phyloP scores from a whole-genome alignment of 1,140 invertebrate genomes.

The Scaptomyza graminum region DNA sequence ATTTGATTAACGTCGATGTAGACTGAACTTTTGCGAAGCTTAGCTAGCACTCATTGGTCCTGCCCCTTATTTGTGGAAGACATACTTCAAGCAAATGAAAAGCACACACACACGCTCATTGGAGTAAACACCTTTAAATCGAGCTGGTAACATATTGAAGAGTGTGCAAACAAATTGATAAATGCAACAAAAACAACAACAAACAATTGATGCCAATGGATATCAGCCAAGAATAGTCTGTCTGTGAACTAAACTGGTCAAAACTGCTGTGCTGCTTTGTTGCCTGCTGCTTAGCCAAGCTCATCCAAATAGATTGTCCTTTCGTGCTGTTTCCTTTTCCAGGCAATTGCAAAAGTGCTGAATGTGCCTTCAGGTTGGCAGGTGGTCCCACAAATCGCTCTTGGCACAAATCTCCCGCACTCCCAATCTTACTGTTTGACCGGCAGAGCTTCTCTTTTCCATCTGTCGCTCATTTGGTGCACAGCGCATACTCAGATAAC shows the following conservation, averaged over 20 bases:
- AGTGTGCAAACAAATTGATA: conserved; percentile 77
- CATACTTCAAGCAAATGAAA: conserved; percentile 33
- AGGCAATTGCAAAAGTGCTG: conserved; percentile 64
- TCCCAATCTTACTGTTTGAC: neutral
- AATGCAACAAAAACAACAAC: conserved; percentile 55
- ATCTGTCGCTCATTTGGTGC: conserved; percentile 28
- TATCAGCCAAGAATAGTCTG: neutral
- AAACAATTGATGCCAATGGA: conserved; percentile 8
- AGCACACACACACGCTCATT: conserved; percentile 10
- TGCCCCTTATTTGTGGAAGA: neutral
- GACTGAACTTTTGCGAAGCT: neutral
- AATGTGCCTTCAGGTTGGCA: conserved; percentile 50
- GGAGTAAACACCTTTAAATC: conserved; percentile 10
- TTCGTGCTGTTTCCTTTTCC: neutral
- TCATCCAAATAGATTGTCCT: conserved; percentile 55
- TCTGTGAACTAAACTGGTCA: neutral
- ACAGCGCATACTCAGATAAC: neutral
- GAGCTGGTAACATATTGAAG: conserved; percentile 52
- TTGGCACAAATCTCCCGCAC: neutral
- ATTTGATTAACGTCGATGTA: conserved; percentile 44
- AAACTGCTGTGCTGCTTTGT: neutral
- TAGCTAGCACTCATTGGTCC: too few relatives aligned
- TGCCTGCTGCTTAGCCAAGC: conserved; percentile 13
- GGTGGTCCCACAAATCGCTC: conserved; percentile 26
- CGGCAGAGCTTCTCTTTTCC: neutral